Base-by-base conservation (phyloP, 2,113 vertebrate genomes). In the Pachypanchax playfairii region DNA sequence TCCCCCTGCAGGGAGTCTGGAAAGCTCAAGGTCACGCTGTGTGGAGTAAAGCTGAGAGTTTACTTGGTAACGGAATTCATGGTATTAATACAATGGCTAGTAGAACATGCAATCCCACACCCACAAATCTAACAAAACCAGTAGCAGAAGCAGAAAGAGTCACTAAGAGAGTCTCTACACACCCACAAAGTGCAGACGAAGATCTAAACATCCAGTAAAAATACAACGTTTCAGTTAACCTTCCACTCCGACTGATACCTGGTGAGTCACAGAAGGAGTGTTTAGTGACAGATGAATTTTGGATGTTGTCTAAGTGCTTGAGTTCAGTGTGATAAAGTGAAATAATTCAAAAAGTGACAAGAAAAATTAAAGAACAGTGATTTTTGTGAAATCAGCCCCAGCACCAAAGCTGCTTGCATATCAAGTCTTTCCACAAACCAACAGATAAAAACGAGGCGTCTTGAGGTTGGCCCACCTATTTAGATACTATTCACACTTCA, bases 301-400 rank as follows among this genome's bases (percentile, higher is more conserved):
- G 11, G 11, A 35, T 35, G 33, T 10, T 33, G 33, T 4, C 7
- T 31, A 10, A 31, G n/a, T n/a, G 29, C 29, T 31, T 31, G 7
- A 31, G 29, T 31, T 31, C 29, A 31, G 29, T 31, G 29, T 31
- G 29, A 10, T 31, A 7, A 31, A 31, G 7, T 29, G 28, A 29
- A 29, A 29, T 11, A 33, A 11, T 35, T 35, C 13, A 11, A 12
- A 35, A 2, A 1, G 1, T 35, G 33, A 35, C 13, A 3, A 35
- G 10, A 21, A 11, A 59, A 39, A 39, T 4, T n/a, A n/a, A n/a
- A n/a, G 5, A 36, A 53, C 21, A 31, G 9, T 5, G 9, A 25
- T 25, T 28, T 42, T 46, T 74, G 47, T 75, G 33, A 62, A 58
- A 70, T 44, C 59, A 57, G 63, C 26, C 38, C 4, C 42, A 31